A percentile compares a stretch with the other conserved stretches of the same genome.
phyloP scores from a whole-genome alignment of 1,140 invertebrate species.

The Gryon sp. region DNA sequence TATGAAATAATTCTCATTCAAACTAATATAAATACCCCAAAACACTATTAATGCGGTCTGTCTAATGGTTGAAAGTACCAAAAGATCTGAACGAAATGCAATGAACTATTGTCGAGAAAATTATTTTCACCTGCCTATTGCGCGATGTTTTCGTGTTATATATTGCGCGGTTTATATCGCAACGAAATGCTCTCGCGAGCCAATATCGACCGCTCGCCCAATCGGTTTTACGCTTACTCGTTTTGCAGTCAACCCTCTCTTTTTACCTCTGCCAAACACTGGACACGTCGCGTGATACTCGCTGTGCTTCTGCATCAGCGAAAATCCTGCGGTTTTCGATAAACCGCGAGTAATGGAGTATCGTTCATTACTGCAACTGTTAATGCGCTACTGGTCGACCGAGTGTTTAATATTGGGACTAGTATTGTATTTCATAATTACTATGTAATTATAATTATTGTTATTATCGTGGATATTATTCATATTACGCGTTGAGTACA shows the following conservation, averaged over 20 bases:
- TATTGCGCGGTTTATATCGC: constrained; percentile 49
- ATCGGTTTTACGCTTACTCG: constrained; percentile 58
- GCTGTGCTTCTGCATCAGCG: constrained; percentile 65
- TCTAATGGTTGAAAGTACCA: too few relatives aligned
- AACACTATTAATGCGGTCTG: too few relatives aligned
- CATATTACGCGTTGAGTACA: constrained; percentile 27
- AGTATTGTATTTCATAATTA: constrained; percentile 60
- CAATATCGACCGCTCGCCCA: constrained; percentile 57
- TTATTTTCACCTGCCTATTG: constrained; percentile 46
- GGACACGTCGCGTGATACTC: constrained; percentile 60
- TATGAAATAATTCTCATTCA: constrained; percentile 12
- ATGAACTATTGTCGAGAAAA: constrained; percentile 27
- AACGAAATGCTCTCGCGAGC: constrained; percentile 36
- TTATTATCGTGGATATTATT: constrained; percentile 48
- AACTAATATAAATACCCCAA: too few relatives aligned
- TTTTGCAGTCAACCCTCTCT: constrained; percentile 46
- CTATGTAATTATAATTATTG: constrained; percentile 53
- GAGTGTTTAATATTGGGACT: constrained; percentile 63
- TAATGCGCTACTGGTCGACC: constrained; percentile 61
- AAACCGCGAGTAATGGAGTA: constrained; percentile 73
- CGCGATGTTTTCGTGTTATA: constrained; percentile 55
- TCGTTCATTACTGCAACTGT: constrained; percentile 74
- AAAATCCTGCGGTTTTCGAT: constrained; percentile 73
- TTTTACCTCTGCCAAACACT: too few relatives aligned
- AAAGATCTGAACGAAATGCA: constrained; percentile 1